Conservation (phyloP, 2,888 invertebrate species). For the Sesia apiformis region DNA sequence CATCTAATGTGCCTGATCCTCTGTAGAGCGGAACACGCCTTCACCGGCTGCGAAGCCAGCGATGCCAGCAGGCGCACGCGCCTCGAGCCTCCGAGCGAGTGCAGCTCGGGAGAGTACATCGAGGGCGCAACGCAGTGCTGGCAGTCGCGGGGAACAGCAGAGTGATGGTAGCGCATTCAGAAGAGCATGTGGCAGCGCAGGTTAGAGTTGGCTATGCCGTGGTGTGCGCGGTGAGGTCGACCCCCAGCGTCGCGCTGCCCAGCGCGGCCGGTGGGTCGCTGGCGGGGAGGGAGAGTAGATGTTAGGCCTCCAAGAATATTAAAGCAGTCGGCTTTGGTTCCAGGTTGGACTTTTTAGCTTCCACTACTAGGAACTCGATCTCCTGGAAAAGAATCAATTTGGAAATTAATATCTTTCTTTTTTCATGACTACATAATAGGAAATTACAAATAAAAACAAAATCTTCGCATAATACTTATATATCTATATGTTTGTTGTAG, state of each 20-base stretch:
- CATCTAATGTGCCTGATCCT: slow-evolving; percentile 13
- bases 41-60: background rate
- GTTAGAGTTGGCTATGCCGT: slow-evolving; percentile 75
- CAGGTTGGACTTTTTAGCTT: slow-evolving; percentile 93
- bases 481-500: too few relatives aligned
- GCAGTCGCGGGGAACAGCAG: background rate
- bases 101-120: slow-evolving; percentile 1
- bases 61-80: background rate
- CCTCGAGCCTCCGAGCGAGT: background rate
- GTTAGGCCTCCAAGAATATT: slow-evolving; percentile 94
- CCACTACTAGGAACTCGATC: slow-evolving; percentile 94
- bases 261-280: slow-evolving; percentile 82
- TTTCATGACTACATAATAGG: too few relatives aligned
- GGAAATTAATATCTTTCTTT: too few relatives aligned
- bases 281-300: slow-evolving; percentile 91
- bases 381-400: slow-evolving; percentile 65
- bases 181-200: slow-evolving; percentile 76
- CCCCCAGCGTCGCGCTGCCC: slow-evolving; percentile 76
- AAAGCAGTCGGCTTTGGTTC: slow-evolving; percentile 93
- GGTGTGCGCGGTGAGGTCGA: slow-evolving; percentile 77
- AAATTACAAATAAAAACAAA: too few relatives aligned
- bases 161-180: slow-evolving; percentile 28
- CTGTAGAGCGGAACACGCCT: slow-evolving; percentile 36
- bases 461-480: too few relatives aligned
- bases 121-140: background rate